Conservation (phyloP, 2,113 vertebrate genomes). For the Anser brachyrhynchus region DNA sequence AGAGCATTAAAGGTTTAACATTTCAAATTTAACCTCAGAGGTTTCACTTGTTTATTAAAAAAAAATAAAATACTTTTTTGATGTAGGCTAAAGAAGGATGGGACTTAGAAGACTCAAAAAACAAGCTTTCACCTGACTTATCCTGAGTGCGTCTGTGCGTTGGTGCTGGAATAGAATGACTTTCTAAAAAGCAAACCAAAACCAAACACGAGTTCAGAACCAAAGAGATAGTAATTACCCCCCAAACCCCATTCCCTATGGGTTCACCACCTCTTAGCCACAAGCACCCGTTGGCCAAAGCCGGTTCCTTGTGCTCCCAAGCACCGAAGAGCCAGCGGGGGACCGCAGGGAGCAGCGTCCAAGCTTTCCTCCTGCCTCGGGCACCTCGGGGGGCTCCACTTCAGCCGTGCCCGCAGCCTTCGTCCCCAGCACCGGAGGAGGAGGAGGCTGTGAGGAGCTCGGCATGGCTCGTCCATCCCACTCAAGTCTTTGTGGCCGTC, state of each 20-base stretch:
- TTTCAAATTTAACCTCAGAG: not conserved
- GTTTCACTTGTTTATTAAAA: not conserved
- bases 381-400: conserved; percentile 33
- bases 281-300: conserved; percentile 40
- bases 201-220: not conserved
- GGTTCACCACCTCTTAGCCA: conserved; percentile 1
- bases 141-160: accelerated
- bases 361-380: conserved; percentile 52
- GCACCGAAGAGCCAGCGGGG: not conserved
- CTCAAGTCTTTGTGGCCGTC: not conserved
- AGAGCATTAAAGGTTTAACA: not conserved
- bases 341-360: conserved; percentile 46
- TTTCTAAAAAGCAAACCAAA: not conserved
- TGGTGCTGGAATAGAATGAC: not conserved
- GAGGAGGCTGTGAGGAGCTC: not conserved
- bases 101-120: not conserved
- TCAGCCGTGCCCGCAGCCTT: conserved; percentile 14
- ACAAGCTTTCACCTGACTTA: not conserved
- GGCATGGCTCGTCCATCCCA: not conserved
- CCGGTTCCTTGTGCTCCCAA: conserved; percentile 15
- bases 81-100: not conserved
- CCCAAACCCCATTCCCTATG: not conserved
- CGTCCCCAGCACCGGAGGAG: accelerated
- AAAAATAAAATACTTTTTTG: not conserved
- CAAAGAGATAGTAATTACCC: not conserved